Percentiles rank a stretch among this genome's conserved stretches.
Conservation (phyloP, 2,113 vertebrate species). For the Menura novaehollandiae region DNA sequence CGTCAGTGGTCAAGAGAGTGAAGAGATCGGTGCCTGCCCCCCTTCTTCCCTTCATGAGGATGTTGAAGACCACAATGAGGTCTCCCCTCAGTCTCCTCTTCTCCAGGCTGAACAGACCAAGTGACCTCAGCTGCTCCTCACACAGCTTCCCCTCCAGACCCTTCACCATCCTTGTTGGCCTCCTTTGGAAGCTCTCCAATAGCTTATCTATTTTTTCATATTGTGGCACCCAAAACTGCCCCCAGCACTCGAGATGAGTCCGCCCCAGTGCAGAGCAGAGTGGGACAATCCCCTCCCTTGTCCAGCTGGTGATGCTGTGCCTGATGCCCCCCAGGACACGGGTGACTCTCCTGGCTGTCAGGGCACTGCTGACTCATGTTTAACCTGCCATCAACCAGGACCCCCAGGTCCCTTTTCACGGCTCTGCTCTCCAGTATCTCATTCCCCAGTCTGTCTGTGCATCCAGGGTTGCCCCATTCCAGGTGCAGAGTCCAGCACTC, state of each 20-base stretch:
- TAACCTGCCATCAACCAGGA: background rate
- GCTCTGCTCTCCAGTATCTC: background rate
- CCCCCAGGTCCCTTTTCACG: background rate
- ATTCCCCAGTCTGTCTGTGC: background rate
- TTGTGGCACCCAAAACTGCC: background rate
- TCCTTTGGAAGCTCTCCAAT: background rate
- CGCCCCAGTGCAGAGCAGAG: background rate
- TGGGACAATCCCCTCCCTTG: background rate
- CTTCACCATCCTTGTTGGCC: background rate
- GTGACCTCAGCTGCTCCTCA: background rate
- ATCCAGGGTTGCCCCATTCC: background rate
- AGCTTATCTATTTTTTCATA: accelerated
- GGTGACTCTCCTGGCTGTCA: background rate
- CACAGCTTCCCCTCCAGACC: accelerated
- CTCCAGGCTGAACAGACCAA: background rate
- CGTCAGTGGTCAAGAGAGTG: background rate
- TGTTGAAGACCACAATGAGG: background rate
- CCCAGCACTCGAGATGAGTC: accelerated
- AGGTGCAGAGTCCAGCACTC: background rate
- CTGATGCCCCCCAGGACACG: background rate
- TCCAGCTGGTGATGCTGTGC: accelerated
- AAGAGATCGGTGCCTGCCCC: background rate
- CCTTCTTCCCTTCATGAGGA: background rate
- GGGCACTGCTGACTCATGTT: background rate
- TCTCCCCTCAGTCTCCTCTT: background rate